A percentile compares a stretch with the other conserved stretches of the same genome.
phyloP scores from a whole-genome alignment of 2,888 invertebrate genomes.

The Thereva nobilitata region DNA sequence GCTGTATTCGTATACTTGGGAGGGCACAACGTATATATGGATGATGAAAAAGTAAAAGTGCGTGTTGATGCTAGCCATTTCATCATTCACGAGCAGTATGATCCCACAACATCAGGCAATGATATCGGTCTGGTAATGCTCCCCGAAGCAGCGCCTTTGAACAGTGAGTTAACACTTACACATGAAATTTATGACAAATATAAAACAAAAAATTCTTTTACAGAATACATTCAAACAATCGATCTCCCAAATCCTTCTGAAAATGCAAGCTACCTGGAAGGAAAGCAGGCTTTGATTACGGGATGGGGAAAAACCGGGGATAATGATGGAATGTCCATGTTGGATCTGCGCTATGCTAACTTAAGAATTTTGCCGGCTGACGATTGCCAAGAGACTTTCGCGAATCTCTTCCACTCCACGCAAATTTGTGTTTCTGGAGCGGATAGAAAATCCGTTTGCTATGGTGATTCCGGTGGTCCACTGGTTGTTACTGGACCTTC shows the following conservation, averaged over 20 bases:
- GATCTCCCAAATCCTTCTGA: slow-evolving; percentile 4
- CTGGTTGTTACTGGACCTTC: slow-evolving; percentile 7
- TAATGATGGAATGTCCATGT: background rate
- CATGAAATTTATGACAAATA: background rate
- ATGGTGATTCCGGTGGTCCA: slow-evolving; percentile 24
- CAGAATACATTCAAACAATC: slow-evolving; percentile 19
- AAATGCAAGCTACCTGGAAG: background rate
- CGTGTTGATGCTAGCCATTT: background rate
- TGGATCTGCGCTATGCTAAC: slow-evolving; percentile 10
- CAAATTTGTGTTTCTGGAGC: slow-evolving; percentile 20
- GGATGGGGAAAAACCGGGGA: slow-evolving; percentile 16
- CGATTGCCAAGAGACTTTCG: background rate
- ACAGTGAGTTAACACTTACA: background rate
- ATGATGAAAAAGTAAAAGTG: background rate
- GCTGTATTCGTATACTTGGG: slow-evolving; percentile 20
- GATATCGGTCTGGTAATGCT: slow-evolving; percentile 35
- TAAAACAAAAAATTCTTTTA: background rate
- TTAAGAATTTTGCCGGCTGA: slow-evolving; percentile 12
- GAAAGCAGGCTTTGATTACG: background rate
- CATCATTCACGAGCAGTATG: slow-evolving; percentile 20
- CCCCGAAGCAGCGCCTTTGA: background rate
- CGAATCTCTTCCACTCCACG: slow-evolving; percentile 10
- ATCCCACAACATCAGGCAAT: background rate
- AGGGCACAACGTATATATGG: background rate
- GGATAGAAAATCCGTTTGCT: background rate